Conservation (phyloP, 2,888 invertebrate genomes). For the Drosophila picticornis region DNA sequence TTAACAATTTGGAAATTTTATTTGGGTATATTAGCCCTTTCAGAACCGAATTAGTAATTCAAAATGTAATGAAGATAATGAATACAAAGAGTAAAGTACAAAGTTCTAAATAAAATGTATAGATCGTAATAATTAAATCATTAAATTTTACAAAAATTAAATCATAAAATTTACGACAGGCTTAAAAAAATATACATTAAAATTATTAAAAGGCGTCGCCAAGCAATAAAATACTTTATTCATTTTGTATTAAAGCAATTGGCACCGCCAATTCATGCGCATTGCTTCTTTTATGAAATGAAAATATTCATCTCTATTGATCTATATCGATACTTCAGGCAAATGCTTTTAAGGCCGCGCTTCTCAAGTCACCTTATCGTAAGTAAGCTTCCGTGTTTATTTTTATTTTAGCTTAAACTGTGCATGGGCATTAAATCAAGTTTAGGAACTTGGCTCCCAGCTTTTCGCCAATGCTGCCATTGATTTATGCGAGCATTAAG, state of each 20-base stretch:
- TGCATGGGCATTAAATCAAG: constrained; percentile 70
- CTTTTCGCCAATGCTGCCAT: constrained; percentile 59
- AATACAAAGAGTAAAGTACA: too few relatives aligned
- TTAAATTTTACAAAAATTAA: not conserved
- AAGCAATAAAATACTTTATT: too few relatives aligned
- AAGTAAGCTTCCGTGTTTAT: constrained; percentile 36
- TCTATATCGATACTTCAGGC: constrained; percentile 23
- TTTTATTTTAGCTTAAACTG: constrained; percentile 27
- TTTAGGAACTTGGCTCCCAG: constrained; percentile 68
- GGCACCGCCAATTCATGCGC: not conserved
- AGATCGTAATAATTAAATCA: not conserved
- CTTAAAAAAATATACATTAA: too few relatives aligned
- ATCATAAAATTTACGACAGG: not conserved
- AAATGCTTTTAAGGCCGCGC: constrained; percentile 46
- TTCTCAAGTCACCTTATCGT: constrained; percentile 51
- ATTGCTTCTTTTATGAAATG: not conserved
- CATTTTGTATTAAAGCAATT: too few relatives aligned
- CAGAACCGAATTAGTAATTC: not conserved
- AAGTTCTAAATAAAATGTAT: not conserved
- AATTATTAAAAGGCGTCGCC: not conserved
- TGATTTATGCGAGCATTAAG: constrained; percentile 69
- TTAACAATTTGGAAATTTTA: too few relatives aligned
- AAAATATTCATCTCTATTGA: constrained; percentile 14
- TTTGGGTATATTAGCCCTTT: not conserved
- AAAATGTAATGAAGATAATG: too few relatives aligned